Conservation (phyloP, 2,888 invertebrate species). For the Periphyllus acericola region DNA sequence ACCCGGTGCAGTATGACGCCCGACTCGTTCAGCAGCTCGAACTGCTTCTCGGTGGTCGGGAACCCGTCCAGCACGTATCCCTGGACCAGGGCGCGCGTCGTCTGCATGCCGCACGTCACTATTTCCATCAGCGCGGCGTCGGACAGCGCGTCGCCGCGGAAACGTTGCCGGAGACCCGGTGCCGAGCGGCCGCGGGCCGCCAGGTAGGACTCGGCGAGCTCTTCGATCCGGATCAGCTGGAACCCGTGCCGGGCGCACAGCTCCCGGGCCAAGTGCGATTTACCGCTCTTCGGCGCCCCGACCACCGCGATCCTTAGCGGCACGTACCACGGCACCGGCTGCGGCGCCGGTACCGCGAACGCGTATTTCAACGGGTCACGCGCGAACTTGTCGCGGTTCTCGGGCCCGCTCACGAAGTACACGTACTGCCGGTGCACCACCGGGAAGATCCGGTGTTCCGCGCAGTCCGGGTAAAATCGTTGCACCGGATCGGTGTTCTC, state of each 20-base stretch:
- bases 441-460: background rate
- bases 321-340: background rate
- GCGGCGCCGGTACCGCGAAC: too few species aligned
- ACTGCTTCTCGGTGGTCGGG: slow-evolving; percentile 23
- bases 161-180: background rate
- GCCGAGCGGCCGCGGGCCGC: too few species aligned
- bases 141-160: background rate
- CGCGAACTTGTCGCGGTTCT: background rate
- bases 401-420: background rate
- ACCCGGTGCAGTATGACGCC: slow-evolving; percentile 26
- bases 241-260: slow-evolving; percentile 19
- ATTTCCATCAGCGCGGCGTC: background rate
- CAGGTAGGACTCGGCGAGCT: background rate
- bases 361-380: background rate
- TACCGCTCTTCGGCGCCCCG: slow-evolving; percentile 9
- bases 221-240: slow-evolving; percentile 23
- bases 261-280: background rate
- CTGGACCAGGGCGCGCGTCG: background rate
- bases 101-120: background rate
- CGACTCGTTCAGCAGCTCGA: background rate
- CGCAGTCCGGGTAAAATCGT: background rate
- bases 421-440: background rate
- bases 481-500: background rate
- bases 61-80: slow-evolving; percentile 47
- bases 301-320: slow-evolving; percentile 13